These are phyloP conservation scores for Norana najaformis DNA, from an alignment of 2,888 invertebrate species.

Conservation along the genomic window DNA sequence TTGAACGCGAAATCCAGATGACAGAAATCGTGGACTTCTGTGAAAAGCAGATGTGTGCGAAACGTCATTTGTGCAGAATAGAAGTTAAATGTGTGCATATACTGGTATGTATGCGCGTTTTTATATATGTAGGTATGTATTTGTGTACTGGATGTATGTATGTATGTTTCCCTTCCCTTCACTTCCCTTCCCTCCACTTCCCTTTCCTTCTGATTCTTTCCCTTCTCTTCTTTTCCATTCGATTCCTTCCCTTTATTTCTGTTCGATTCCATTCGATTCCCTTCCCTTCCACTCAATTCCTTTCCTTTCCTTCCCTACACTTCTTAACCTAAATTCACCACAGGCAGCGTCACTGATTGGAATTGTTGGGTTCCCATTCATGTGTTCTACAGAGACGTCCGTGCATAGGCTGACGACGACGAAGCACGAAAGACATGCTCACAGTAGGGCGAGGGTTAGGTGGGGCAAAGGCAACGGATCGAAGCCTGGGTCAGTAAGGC, in stretches of 20 bases:
- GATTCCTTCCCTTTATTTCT: neutral
- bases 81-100: too few species aligned
- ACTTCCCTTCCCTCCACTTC: too few species aligned
- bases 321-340: neutral
- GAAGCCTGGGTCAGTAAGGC: neutral
- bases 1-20: neutral
- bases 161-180: too few species aligned
- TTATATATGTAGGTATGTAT: too few species aligned
- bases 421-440: neutral
- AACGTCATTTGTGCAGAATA: too few species aligned
- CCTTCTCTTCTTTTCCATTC: neutral
- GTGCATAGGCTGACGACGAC: neutral
- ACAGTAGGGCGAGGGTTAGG: neutral
- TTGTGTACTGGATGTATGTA: too few species aligned
- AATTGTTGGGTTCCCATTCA: neutral
- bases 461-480: too few species aligned
- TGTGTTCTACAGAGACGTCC: neutral
- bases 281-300: too few species aligned
- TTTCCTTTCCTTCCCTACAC: neutral
- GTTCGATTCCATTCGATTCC: too few species aligned
- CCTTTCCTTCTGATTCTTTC: too few species aligned
- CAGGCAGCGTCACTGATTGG: neutral
- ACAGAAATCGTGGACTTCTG: neutral
- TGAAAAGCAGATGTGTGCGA: neutral
- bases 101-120: too few species aligned